Percentiles rank a stretch among this genome's conserved stretches.
These are phyloP conservation scores for Diuraphis noxia DNA, from an alignment of 1,140 invertebrate species.

Conservation along the genomic window DNA sequence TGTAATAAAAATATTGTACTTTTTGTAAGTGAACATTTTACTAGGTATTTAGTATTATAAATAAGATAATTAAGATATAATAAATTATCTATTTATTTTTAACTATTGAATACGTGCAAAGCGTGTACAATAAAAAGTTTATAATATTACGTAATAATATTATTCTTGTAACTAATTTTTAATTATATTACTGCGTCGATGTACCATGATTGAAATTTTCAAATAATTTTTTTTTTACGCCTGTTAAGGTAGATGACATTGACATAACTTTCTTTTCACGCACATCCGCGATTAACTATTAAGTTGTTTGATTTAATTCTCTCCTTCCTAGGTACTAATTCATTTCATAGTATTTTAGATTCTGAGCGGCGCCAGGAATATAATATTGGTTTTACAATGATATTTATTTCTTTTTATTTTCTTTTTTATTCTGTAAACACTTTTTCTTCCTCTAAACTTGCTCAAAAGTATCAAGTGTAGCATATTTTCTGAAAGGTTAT, in stretches of 20 bases:
- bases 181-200: neutral
- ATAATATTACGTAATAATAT: neutral
- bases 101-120: neutral
- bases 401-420: too few species aligned
- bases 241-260: neutral
- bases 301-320: slow-evolving; percentile 6
- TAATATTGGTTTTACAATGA: too few species aligned
- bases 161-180: neutral
- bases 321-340: slow-evolving; percentile 1
- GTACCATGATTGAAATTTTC: neutral
- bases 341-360: slow-evolving; percentile 11
- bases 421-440: too few species aligned
- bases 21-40: neutral
- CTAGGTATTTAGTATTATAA: neutral
- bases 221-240: neutral
- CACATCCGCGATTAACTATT: neutral
- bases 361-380: too few species aligned
- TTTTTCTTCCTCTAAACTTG: too few species aligned
- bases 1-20: neutral
- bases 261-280: slow-evolving; percentile 2
- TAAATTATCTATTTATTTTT: too few species aligned
- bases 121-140: neutral
- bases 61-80: too few species aligned
- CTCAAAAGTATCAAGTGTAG: too few species aligned
- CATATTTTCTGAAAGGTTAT: too few species aligned